These are phyloP conservation scores for Allolobophora icterica DNA, from an alignment of 2,888 invertebrate species.

Conservation along the genomic window DNA sequence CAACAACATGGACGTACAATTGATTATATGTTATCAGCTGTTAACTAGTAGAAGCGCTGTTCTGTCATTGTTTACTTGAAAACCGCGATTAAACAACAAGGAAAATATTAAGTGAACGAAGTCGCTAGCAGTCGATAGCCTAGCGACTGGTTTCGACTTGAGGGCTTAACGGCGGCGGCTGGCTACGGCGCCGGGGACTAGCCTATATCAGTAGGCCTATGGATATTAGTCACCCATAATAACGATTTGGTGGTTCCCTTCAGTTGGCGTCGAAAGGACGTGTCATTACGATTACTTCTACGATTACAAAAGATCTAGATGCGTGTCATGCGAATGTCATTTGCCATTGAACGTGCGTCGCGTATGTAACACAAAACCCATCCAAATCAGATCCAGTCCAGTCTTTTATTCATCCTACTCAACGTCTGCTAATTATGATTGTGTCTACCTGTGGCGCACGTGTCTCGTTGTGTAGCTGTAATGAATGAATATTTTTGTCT, in stretches of 20 bases:
- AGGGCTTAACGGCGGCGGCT: too few species aligned
- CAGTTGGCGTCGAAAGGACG: background rate
- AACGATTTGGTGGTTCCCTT: background rate
- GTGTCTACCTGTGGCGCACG: background rate
- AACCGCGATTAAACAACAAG: too few species aligned
- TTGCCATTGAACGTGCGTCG: background rate
- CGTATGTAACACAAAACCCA: background rate
- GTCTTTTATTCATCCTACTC: background rate
- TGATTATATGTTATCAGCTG: too few species aligned
- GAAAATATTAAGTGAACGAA: too few species aligned
- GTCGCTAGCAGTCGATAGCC: too few species aligned
- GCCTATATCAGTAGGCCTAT: too few species aligned
- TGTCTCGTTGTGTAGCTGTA: background rate
- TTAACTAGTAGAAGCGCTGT: too few species aligned
- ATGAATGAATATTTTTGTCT: background rate
- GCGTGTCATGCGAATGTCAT: background rate
- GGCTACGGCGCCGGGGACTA: too few species aligned
- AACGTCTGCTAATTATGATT: background rate
- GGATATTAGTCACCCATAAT: too few species aligned
- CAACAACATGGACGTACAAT: too few species aligned
- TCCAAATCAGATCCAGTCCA: background rate
- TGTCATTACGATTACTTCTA: background rate
- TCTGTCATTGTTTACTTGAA: too few species aligned
- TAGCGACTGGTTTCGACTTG: too few species aligned
- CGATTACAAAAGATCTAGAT: background rate